Base-by-base conservation (phyloP, 2,888 invertebrate genomes). In the Panzeria rudis region DNA sequence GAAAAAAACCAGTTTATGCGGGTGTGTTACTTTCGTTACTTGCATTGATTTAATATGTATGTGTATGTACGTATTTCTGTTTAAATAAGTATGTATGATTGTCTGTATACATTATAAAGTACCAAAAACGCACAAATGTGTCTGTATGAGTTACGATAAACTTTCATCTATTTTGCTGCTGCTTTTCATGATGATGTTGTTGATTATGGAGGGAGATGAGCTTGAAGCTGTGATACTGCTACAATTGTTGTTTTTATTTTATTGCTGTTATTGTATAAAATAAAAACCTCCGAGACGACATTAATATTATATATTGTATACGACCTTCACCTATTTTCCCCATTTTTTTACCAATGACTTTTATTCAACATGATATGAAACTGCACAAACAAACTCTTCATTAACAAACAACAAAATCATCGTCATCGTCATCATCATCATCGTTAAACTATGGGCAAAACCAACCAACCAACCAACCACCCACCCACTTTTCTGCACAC, bases 321-420 rank as follows among this genome's bases (percentile, higher is more conserved):
- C 85, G 85, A 85, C 85, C 85, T 85, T 85, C 85, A 85, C 85
- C 85, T 85, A 85, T 85, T 82, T 85, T 79, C 61, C 73, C 85
- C 77, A 82, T 78, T 73, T 77, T 50, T 29, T 35, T 77, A 77
- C 59, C 56, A 77, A 77, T 76, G 71, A 72, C 71, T 83, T 83
- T 76, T 64, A 64, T 76, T 38, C 32, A 82, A 77, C 76, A 77
- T 59, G 50, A 76, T 68, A 69, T 59, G 68, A 68, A 66, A 76
- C 64, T 77, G 50, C 76, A 72, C 13, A 66, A 76, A 41, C 50
- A 64, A 82, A 82, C 69, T 82, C 76, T 71, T 76, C 76, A 82
- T 76, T 76, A 82, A 73, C 72, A 80, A 76, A 68, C 50, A 80
- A 29, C 72, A 69, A 17, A 50, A 77, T 17, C 77, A 71, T 8